A percentile compares a stretch with the other conserved stretches of the same genome.
Conservation (phyloP, 2,888 invertebrate genomes). For the Dynastes tityus region DNA sequence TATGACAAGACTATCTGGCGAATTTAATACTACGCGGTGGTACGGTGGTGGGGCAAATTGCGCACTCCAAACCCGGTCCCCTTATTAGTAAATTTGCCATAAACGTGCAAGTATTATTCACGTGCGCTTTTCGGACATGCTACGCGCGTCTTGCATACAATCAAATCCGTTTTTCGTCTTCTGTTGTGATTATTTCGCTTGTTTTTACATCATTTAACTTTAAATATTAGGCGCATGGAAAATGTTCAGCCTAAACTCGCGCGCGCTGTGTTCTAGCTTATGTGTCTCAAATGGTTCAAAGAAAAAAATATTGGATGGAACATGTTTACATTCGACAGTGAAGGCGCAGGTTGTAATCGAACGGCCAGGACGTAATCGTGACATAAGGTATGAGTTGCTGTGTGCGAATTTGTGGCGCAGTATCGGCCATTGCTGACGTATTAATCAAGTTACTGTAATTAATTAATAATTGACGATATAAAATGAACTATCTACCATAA, state of each 20-base stretch:
- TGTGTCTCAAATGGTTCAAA: no score
- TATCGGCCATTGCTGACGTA: conserved; percentile 1
- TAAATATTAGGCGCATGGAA: not conserved
- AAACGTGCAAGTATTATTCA: conserved; percentile 48
- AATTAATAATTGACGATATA: not conserved
- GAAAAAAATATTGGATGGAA: not conserved
- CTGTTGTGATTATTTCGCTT: not conserved
- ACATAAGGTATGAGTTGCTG: conserved; percentile 19
- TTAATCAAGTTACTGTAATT: conserved; percentile 2
- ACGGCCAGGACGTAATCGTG: not conserved
- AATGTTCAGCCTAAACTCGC: not conserved
- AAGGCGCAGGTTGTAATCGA: not conserved
- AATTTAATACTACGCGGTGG: not conserved
- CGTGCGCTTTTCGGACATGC: conserved; percentile 14
- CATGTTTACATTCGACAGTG: conserved; percentile 5
- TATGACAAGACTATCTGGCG: conserved; percentile 20
- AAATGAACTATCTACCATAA: not conserved
- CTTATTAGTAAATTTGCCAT: conserved; percentile 57
- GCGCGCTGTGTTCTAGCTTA: not conserved
- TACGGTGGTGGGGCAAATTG: conserved; percentile 67
- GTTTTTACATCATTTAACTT: not conserved
- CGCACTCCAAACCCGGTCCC: conserved; percentile 65
- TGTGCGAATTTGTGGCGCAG: conserved; percentile 9
- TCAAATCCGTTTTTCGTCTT: not conserved
- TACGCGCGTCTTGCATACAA: conserved; percentile 7